A percentile compares a stretch with the other conserved stretches of the same genome.
These are phyloP conservation scores for Malurus leucopterus DNA, from an alignment of 2,797 vertebrate genomes.

Conservation along the genomic window DNA sequence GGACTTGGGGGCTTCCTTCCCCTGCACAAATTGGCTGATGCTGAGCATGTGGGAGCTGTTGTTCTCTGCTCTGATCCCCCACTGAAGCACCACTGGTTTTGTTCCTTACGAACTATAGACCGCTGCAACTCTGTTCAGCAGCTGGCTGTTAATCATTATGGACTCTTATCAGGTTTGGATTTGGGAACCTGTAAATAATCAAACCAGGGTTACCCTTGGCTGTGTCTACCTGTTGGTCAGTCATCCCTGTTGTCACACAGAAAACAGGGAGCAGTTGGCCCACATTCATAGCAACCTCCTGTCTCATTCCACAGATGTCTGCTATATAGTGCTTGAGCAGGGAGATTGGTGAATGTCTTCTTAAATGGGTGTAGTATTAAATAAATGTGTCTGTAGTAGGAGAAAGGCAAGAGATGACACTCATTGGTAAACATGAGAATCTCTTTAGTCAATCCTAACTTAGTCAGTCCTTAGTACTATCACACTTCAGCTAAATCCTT, in stretches of 20 bases:
- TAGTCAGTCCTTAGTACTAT: not conserved
- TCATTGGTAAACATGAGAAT: not conserved
- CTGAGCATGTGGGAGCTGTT: not conserved
- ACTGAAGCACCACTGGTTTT: not conserved
- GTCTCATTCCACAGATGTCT: not conserved
- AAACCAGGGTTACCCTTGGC: not conserved
- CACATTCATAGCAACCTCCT: not conserved
- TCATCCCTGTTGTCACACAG: not conserved
- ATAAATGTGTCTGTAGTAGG: not conserved
- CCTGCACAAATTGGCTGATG: not conserved
- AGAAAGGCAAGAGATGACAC: not conserved
- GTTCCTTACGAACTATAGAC: not conserved
- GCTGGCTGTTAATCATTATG: constrained; percentile 42
- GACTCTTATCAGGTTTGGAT: not conserved
- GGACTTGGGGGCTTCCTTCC: not conserved
- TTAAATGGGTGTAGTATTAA: not conserved
- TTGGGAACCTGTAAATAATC: constrained; percentile 49
- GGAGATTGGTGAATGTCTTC: not conserved
- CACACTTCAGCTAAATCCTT: not conserved
- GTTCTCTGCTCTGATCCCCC: not conserved
- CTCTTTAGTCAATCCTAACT: not conserved
- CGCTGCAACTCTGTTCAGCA: not conserved
- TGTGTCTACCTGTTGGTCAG: not conserved
- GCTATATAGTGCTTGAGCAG: not conserved
- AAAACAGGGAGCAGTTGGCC: not conserved